Base-by-base conservation (phyloP, 2,888 invertebrate genomes). In the Sarcophaga variegata region DNA sequence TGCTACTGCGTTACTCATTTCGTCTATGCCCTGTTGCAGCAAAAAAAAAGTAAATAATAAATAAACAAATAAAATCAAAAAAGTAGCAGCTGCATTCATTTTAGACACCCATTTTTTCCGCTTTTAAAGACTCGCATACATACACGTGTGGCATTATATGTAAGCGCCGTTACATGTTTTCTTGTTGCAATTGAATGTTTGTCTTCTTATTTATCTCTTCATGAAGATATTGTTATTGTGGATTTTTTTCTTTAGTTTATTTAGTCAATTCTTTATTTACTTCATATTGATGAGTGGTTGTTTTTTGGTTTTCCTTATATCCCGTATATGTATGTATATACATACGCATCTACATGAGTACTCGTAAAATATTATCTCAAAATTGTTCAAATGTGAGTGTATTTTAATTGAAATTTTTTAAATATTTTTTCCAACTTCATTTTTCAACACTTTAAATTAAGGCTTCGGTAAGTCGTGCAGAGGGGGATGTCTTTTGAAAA, bases 91-190 rank as follows among this genome's bases (percentile, higher is more conserved):
- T 85, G 87, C 79, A 87, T 71, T 76, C 69, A 79, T 75, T 60
- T 75, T 69, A 71, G 79, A 87, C 87, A 69, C 87, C 85, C 85
- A 87, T 85, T 85, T 87, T 87, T 87, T 85, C 81, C 87, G 85
- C 49, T 81, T 67, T 59, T 22, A 60, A 66, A 67, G 8, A 37
- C 37, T 37, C 37, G 2, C 37, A 37, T 10, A 37, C 37, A 37
- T 10, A 37, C 37, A 37, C 37, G 37, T 4, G 14, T 49, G n/a
- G 49, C 20, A 60, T 60, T 60, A 54, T 64, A 10, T 82, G 45
- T 22, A 64, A 54, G 17, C 64, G 62, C 54, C 59, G 25, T 74
- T 67, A 47, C 20, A 66, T 45, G 1, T 25, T 14, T 71, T 17
- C 49, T n/a, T 76, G 20, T 37, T 37, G 37, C 37, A 37, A 37